These are phyloP conservation scores for Lagopus leucura DNA, from an alignment of 2,113 vertebrate species.

Conservation along the genomic window DNA sequence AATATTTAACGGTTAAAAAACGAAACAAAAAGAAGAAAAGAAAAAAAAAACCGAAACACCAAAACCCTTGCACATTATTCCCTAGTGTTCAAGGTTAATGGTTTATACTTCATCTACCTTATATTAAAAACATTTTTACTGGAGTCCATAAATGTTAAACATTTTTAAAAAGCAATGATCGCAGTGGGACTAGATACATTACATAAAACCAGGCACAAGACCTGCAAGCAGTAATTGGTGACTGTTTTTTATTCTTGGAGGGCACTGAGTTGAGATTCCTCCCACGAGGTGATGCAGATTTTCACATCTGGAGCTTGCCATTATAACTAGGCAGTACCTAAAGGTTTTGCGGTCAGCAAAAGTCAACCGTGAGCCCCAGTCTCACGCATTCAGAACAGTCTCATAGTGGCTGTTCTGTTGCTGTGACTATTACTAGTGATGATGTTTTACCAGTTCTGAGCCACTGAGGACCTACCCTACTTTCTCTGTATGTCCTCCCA, in stretches of 20 bases:
- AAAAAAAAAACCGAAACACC: rapidly evolving
- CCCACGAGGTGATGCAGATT: neutral
- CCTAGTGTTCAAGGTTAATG: slow-evolving; percentile 41
- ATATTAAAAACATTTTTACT: slow-evolving; percentile 74
- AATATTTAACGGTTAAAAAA: neutral
- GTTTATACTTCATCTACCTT: slow-evolving; percentile 61
- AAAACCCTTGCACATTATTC: neutral
- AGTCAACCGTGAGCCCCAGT: neutral
- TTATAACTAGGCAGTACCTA: neutral
- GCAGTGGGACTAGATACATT: slow-evolving; percentile 3
- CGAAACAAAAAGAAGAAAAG: neutral
- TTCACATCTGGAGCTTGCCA: neutral
- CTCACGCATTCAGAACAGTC: rapidly evolving
- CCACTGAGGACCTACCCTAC: slow-evolving; percentile 56
- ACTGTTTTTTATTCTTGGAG: neutral
- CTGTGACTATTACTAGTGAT: rapidly evolving
- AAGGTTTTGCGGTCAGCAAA: slow-evolving; percentile 8
- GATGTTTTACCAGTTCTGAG: neutral
- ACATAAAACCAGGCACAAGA: neutral
- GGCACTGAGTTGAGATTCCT: neutral
- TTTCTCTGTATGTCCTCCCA: neutral
- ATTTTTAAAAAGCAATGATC: slow-evolving; percentile 45
- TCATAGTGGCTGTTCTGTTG: rapidly evolving
- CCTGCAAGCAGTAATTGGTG: slow-evolving; percentile 2
- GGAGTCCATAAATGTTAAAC: slow-evolving; percentile 39